Conservation (phyloP, 2,113 vertebrate species). For the Phylloscopus trochiloides region DNA sequence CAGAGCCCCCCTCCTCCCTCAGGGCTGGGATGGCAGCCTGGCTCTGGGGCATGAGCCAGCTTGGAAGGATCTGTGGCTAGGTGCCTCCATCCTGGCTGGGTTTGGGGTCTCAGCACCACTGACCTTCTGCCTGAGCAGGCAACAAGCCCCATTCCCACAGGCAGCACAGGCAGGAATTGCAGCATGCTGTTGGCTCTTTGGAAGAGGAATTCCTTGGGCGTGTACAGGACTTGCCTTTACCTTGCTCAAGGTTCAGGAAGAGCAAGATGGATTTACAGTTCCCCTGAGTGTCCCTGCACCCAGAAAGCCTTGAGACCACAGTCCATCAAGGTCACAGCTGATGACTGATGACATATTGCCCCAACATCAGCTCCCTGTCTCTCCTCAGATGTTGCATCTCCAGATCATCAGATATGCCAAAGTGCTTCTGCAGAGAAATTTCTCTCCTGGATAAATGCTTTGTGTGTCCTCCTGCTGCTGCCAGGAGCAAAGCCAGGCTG, state of each 20-base stretch:
- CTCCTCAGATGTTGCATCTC: neutral
- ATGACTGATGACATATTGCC: rapidly evolving
- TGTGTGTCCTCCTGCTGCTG: neutral
- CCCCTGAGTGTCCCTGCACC: neutral
- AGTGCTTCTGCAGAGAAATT: neutral
- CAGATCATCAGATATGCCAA: neutral
- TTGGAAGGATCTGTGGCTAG: neutral
- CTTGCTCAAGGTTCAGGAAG: neutral
- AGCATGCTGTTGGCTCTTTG: neutral
- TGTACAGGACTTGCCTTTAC: rapidly evolving
- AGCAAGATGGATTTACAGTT: neutral
- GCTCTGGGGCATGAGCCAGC: neutral
- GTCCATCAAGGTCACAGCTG: neutral
- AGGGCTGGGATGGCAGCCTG: neutral
- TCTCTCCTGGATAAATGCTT: neutral
- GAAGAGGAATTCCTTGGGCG: rapidly evolving
- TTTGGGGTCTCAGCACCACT: neutral
- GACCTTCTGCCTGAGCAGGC: neutral
- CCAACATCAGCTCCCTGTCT: neutral
- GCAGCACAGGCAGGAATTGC: neutral
- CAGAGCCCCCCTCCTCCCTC: neutral
- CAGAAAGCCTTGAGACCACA: rapidly evolving
- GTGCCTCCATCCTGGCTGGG: neutral
- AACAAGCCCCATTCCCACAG: neutral
- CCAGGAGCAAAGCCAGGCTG: neutral